phyloP scores from a whole-genome alignment of 2,797 vertebrate species.

The Sparus aurata region DNA sequence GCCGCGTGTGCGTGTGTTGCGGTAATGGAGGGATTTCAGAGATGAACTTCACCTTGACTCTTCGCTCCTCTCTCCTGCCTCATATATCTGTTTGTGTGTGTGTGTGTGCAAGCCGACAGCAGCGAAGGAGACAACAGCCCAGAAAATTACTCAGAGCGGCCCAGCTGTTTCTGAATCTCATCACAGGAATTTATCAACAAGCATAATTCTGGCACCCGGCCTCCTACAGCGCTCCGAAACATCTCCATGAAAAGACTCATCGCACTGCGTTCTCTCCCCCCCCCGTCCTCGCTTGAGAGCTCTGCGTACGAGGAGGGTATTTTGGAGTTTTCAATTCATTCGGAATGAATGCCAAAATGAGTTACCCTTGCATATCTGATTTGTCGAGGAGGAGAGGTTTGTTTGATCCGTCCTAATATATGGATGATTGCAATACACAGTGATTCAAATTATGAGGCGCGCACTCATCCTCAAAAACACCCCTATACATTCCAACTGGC shows the following conservation, averaged over 20 bases:
- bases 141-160: conserved; percentile 62
- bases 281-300: conserved; percentile 19
- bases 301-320: conserved; percentile 44
- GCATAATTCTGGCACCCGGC: conserved; percentile 47
- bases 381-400: conserved; percentile 48
- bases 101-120: conserved; percentile 13
- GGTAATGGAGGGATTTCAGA: conserved; percentile 58
- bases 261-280: conserved; percentile 37
- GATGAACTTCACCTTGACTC: conserved; percentile 76
- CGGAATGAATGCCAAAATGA: conserved; percentile 60
- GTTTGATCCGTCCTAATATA: conserved; percentile 76
- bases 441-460: conserved; percentile 67
- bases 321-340: conserved; percentile 62
- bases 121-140: conserved; percentile 52
- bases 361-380: conserved; percentile 52
- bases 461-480: conserved; percentile 64
- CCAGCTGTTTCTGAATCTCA: conserved; percentile 71
- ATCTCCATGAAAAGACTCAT: conserved; percentile 70
- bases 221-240: conserved; percentile 40
- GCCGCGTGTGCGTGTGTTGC: conserved; percentile 40
- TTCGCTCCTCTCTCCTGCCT: conserved; percentile 22
- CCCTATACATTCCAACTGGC: conserved; percentile 62
- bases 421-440: conserved; percentile 69
- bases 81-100: conserved; percentile 8
- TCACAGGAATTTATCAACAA: conserved; percentile 71